phyloP scores from a whole-genome alignment of 2,888 invertebrate species.

The Kuschelorhynchus macadamiae region DNA sequence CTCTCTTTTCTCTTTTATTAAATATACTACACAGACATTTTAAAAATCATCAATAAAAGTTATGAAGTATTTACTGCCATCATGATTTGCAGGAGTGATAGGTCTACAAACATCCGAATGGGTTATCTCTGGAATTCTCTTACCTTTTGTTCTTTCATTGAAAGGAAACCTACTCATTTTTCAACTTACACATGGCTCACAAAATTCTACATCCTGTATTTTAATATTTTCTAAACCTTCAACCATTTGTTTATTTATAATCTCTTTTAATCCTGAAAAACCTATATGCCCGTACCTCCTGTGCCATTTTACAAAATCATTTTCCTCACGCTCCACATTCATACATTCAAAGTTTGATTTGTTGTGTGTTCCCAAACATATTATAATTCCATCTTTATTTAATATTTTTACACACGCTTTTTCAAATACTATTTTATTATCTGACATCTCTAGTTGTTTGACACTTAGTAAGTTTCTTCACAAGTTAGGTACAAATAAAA shows the following conservation, averaged over 20 bases:
- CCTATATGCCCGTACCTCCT: not conserved
- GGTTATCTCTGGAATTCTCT: conserved; percentile 41
- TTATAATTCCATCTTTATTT: no score
- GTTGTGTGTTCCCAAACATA: no score
- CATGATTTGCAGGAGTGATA: conserved; percentile 26
- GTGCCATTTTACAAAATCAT: not conserved
- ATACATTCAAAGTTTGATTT: not conserved
- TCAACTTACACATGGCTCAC: conserved; percentile 49
- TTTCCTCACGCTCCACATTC: not conserved
- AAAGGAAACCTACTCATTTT: conserved; percentile 48
- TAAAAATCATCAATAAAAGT: conserved; percentile 18
- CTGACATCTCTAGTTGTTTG: no score
- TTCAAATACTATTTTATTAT: no score
- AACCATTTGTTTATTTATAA: conserved; percentile 19
- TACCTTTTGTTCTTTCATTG: conserved; percentile 45
- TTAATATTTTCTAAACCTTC: conserved; percentile 41
- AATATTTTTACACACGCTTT: no score
- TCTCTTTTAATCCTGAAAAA: not conserved
- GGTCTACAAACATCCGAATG: conserved; percentile 50
- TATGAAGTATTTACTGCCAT: conserved; percentile 19
- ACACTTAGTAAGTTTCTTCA: no score
- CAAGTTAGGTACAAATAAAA: no score
- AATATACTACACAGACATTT: conserved; percentile 22
- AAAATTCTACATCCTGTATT: conserved; percentile 43
- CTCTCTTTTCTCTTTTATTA: conserved; percentile 27